These are phyloP conservation scores for Siniperca scherzeri DNA, from an alignment of 2,797 vertebrate species.

Conservation along the genomic window DNA sequence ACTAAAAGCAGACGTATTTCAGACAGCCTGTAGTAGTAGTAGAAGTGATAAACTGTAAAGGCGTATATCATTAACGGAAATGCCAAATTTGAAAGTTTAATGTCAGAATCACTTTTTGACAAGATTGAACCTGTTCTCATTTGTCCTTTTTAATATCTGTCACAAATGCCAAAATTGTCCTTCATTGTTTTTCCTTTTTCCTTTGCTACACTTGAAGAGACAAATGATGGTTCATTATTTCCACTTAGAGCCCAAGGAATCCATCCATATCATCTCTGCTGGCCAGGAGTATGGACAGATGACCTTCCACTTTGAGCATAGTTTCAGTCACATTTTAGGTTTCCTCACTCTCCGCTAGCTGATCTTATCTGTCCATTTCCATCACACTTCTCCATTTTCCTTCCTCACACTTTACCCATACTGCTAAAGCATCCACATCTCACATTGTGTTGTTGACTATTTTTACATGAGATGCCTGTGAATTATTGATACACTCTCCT, in stretches of 20 bases:
- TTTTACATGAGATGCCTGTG: conserved; percentile 68
- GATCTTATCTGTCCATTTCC: not conserved
- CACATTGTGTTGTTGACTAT: conserved; percentile 57
- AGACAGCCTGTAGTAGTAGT: not conserved
- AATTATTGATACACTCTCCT: conserved; percentile 78
- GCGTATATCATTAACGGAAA: not conserved
- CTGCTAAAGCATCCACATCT: conserved; percentile 27
- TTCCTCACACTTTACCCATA: not conserved
- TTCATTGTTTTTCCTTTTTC: not conserved
- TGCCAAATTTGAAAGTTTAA: not conserved
- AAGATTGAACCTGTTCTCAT: not conserved
- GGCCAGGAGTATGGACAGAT: not conserved
- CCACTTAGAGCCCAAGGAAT: not conserved
- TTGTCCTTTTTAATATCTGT: not conserved
- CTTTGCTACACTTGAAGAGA: not conserved
- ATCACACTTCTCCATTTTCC: not conserved
- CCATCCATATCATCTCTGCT: not conserved
- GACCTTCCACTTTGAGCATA: not conserved
- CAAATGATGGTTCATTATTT: not conserved
- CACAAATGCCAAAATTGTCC: not conserved
- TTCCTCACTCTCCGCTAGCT: not conserved
- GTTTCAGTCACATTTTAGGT: not conserved
- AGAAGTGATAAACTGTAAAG: not conserved
- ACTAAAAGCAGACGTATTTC: not conserved
- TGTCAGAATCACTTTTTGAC: not conserved